Conservation (phyloP, 2,113 vertebrate genomes). For the Tretioscincus oriximinensis region DNA sequence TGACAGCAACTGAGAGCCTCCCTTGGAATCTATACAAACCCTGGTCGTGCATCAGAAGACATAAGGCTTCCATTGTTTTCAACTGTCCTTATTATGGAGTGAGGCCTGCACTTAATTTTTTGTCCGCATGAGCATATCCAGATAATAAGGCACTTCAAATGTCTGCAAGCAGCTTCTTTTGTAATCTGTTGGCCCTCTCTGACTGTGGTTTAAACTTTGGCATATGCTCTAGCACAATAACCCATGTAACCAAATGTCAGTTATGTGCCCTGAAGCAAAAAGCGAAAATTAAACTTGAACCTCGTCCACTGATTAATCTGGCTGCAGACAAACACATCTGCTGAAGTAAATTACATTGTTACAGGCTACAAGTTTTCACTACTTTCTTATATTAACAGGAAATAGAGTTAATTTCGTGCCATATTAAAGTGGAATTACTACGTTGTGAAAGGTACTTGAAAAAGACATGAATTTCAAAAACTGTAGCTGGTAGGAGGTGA, state of each 20-base stretch:
- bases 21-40: conserved; percentile 12
- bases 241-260: conserved; percentile 69
- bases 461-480: neutral
- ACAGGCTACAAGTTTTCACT: conserved; percentile 1
- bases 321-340: conserved; percentile 48
- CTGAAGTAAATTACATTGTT: conserved; percentile 48
- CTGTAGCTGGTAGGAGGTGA: rapidly evolving
- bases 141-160: conserved; percentile 62
- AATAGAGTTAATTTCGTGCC: conserved; percentile 10
- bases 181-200: conserved; percentile 64
- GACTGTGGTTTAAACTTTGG: conserved; percentile 74
- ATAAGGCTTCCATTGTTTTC: conserved; percentile 51
- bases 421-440: conserved; percentile 19
- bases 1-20: neutral
- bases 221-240: conserved; percentile 68
- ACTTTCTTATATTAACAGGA: conserved; percentile 27
- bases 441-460: neutral
- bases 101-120: conserved; percentile 57
- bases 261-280: conserved; percentile 62
- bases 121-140: conserved; percentile 49
- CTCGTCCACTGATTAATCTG: conserved; percentile 52
- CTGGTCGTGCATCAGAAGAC: neutral
- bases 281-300: conserved; percentile 45
- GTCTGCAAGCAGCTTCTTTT: conserved; percentile 62
- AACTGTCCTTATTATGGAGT: conserved; percentile 26